Percentiles rank a stretch among this genome's conserved stretches.
These are phyloP conservation scores for Pterophyllum scalare DNA, from an alignment of 2,113 vertebrate species.

Conservation along the genomic window DNA sequence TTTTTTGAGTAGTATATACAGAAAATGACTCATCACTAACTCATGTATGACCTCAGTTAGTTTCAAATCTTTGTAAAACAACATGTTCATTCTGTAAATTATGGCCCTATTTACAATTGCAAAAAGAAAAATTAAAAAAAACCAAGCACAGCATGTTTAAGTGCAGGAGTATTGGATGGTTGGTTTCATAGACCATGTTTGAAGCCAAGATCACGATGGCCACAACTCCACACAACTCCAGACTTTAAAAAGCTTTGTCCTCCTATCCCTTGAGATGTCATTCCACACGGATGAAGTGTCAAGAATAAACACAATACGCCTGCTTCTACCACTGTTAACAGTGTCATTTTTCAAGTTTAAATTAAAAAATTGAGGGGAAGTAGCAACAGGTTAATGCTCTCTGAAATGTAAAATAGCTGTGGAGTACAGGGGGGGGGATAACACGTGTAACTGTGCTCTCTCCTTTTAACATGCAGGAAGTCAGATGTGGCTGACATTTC, in stretches of 20 bases:
- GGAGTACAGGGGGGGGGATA: neutral
- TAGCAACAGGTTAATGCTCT: neutral
- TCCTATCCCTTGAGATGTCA: no score
- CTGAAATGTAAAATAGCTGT: neutral
- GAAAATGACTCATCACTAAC: neutral
- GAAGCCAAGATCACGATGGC: neutral
- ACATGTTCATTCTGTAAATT: neutral
- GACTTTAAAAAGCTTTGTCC: no score
- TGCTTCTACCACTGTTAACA: neutral
- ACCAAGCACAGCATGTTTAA: neutral
- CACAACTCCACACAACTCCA: no score
- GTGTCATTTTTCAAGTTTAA: neutral
- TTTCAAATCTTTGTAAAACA: neutral
- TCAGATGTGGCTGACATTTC: slow-evolving; percentile 44
- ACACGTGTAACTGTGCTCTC: neutral
- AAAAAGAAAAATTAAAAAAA: neutral
- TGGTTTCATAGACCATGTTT: neutral
- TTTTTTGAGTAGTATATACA: no score
- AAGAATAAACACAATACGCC: neutral
- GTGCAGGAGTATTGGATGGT: neutral
- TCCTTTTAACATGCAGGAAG: neutral
- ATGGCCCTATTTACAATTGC: neutral
- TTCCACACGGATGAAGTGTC: no score
- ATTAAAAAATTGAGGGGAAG: neutral
- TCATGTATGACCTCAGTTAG: neutral